A percentile compares a stretch with the other conserved stretches of the same genome.
These are phyloP conservation scores for Creontiades dilutus DNA, from an alignment of 2,888 invertebrate genomes.

Conservation along the genomic window DNA sequence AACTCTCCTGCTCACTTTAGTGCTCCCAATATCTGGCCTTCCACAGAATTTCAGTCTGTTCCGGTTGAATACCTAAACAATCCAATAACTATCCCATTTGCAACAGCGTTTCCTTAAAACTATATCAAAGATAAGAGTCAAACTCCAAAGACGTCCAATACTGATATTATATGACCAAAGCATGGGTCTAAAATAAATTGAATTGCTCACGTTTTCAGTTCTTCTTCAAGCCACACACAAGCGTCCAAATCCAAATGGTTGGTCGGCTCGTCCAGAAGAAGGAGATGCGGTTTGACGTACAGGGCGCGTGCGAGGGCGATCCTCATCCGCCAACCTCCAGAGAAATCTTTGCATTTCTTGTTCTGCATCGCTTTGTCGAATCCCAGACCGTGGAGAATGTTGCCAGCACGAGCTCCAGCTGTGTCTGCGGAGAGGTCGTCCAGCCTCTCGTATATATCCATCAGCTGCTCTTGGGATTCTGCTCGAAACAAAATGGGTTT, in stretches of 20 bases:
- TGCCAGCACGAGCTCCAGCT: slow-evolving; percentile 95
- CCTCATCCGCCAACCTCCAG: slow-evolving; percentile 99
- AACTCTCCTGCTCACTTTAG: too few species aligned
- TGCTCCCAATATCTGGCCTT: too few species aligned
- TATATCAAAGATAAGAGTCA: too few species aligned
- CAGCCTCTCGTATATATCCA: slow-evolving; percentile 98
- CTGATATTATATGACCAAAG: too few species aligned
- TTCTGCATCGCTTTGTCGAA: slow-evolving; percentile 92
- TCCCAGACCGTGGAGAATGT: slow-evolving; percentile 97
- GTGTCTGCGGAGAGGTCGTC: slow-evolving; percentile 98
- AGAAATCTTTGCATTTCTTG: slow-evolving; percentile 87
- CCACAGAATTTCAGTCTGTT: too few species aligned
- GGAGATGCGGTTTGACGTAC: slow-evolving; percentile 97
- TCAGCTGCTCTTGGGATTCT: slow-evolving; percentile 95
- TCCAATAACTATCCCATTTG: too few species aligned
- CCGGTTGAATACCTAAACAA: too few species aligned
- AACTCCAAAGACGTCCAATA: too few species aligned
- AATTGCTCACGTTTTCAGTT: slow-evolving; percentile 87
- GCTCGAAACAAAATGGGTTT: slow-evolving; percentile 66
- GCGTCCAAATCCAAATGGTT: slow-evolving; percentile 99
- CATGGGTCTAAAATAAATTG: too few species aligned
- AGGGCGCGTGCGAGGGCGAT: slow-evolving; percentile 97
- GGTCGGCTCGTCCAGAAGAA: slow-evolving; percentile 98
- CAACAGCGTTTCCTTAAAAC: too few species aligned
- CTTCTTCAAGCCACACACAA: slow-evolving; percentile 99